Evolutionary conservation across 2,797 vertebrate genomes (phyloP).

Genomic region (Typhlichthys subterraneus): DNA sequence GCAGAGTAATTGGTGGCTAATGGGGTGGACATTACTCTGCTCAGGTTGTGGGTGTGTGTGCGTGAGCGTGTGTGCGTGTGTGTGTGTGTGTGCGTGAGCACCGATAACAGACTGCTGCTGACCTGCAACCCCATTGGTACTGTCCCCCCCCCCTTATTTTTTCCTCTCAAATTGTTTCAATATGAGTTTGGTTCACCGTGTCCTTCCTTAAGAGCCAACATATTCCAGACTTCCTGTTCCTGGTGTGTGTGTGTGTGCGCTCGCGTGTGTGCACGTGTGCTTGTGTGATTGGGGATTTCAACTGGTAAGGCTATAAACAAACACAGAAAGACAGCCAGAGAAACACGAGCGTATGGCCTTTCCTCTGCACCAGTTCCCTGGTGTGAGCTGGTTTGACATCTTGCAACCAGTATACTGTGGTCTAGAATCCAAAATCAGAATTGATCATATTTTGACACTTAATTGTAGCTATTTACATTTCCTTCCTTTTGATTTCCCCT

Average conservation of each 20-base stretch:
- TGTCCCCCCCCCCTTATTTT: slow-evolving; percentile 35
- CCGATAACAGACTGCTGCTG: slow-evolving; percentile 60
- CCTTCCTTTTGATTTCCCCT: too few species aligned
- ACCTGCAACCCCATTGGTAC: slow-evolving; percentile 41
- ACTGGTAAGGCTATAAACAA: too few species aligned
- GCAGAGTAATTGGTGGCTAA: slow-evolving; percentile 74
- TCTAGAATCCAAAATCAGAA: too few species aligned
- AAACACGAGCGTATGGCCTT: too few species aligned
- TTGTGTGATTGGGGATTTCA: background rate
- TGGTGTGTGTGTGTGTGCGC: slow-evolving; percentile 14
- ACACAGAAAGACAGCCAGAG: too few species aligned
- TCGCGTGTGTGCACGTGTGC: slow-evolving; percentile 17
- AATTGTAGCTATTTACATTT: too few species aligned
- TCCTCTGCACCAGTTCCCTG: too few species aligned
- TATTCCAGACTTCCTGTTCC: slow-evolving; percentile 72
- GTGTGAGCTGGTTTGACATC: too few species aligned
- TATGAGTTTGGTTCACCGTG: slow-evolving; percentile 72
- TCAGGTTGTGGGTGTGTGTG: slow-evolving; percentile 41
- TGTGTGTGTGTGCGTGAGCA: background rate
- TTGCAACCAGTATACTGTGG: too few species aligned
- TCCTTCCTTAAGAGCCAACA: slow-evolving; percentile 69
- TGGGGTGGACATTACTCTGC: slow-evolving; percentile 61
- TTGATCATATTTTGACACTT: too few species aligned
- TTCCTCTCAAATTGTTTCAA: slow-evolving; percentile 73
- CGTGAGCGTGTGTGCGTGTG: background rate